phyloP scores from a whole-genome alignment of 2,113 vertebrate genomes.

The Phainopepla nitens region DNA sequence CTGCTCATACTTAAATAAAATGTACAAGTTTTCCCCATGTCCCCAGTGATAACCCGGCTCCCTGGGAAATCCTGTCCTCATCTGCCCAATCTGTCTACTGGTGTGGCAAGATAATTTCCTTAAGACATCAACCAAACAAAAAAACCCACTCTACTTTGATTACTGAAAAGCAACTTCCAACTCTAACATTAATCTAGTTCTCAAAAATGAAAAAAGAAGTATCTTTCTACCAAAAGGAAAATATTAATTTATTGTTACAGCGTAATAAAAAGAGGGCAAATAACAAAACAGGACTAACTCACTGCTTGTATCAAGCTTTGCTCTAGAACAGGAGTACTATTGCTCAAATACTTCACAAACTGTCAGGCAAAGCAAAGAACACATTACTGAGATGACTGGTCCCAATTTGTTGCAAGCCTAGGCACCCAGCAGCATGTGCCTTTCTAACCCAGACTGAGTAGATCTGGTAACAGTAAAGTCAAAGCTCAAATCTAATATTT shows the following conservation, averaged over 20 bases:
- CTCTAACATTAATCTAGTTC: neutral
- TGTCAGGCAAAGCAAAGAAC: neutral
- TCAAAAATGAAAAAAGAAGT: neutral
- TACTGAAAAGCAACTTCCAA: neutral
- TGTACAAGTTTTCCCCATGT: neutral
- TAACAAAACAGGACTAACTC: neutral
- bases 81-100: neutral
- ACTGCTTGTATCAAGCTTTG: neutral
- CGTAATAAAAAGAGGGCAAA: neutral
- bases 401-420: neutral
- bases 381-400: neutral
- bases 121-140: neutral
- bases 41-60: neutral
- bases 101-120: neutral
- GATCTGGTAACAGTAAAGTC: neutral
- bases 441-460: neutral
- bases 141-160: neutral
- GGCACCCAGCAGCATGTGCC: fast-evolving
- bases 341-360: neutral
- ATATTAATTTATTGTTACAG: neutral
- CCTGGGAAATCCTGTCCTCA: neutral
- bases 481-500: neutral
- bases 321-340: neutral
- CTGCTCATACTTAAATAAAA: neutral
- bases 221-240: neutral